Conservation (phyloP, 1,140 invertebrate species). For the Protaetia brevitarsis region DNA sequence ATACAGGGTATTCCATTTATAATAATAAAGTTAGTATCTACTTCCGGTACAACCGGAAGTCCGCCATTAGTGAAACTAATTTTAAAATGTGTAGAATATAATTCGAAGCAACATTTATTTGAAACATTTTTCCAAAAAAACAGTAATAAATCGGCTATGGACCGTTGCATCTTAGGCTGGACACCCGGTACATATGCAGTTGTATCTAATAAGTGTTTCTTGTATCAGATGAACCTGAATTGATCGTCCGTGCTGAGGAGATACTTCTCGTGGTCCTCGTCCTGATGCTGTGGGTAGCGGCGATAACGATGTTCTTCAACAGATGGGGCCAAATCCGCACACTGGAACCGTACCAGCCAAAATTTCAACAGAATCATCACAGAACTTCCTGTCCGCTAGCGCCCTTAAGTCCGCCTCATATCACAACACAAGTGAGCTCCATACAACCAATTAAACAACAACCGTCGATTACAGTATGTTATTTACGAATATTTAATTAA, state of each 20-base stretch:
- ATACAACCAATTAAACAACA: neutral
- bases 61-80: no score
- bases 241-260: slow-evolving; percentile 72
- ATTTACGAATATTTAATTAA: neutral
- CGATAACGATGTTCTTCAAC: slow-evolving; percentile 77
- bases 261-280: slow-evolving; percentile 72
- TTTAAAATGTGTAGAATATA: no score
- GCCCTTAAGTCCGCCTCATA: slow-evolving; percentile 50
- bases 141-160: no score
- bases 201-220: no score
- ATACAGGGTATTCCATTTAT: no score
- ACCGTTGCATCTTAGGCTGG: no score
- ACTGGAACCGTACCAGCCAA: slow-evolving; percentile 77
- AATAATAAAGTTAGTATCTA: no score
- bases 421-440: slow-evolving; percentile 44
- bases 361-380: slow-evolving; percentile 69
- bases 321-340: slow-evolving; percentile 79
- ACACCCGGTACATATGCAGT: no score
- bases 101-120: no score
- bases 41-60: no score
- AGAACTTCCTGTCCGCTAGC: slow-evolving; percentile 66
- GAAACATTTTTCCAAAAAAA: no score
- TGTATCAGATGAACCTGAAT: slow-evolving; percentile 54
- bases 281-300: slow-evolving; percentile 71
- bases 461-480: slow-evolving; percentile 3